Evolutionary conservation across 2,888 invertebrate genomes (phyloP).

Genomic region (Anoncus sp.): DNA sequence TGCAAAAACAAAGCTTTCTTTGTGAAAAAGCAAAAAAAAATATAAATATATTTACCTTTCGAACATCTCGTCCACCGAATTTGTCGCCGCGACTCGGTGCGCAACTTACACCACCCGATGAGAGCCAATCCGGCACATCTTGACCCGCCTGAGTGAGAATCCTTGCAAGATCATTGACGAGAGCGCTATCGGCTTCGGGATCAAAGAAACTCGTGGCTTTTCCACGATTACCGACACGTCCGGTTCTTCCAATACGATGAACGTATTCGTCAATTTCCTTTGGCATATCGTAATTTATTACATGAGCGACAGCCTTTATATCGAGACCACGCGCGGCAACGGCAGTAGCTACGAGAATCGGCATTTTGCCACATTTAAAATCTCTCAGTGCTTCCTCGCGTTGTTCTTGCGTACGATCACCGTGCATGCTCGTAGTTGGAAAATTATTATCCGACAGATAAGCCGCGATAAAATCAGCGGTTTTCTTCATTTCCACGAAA

Average conservation of each 20-base stretch:
- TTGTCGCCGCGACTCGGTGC: constrained; percentile 79
- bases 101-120: constrained; percentile 82
- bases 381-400: constrained; percentile 90
- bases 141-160: constrained; percentile 92
- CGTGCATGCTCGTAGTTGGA: constrained; percentile 90
- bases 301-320: constrained; percentile 94
- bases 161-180: constrained; percentile 88
- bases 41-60: constrained; percentile 84
- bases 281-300: constrained; percentile 97
- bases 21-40: constrained; percentile 71
- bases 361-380: constrained; percentile 89
- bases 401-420: constrained; percentile 89
- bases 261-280: constrained; percentile 96
- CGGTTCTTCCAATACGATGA: constrained; percentile 97
- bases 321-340: constrained; percentile 97
- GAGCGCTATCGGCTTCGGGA: constrained; percentile 83
- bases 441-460: constrained; percentile 91
- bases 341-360: constrained; percentile 96
- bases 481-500: constrained; percentile 96
- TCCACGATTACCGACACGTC: constrained; percentile 96
- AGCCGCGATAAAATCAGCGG: constrained; percentile 95
- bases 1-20: constrained; percentile 4
- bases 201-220: constrained; percentile 95
- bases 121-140: constrained; percentile 88
- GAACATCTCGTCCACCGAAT: constrained; percentile 90